Base-by-base conservation (phyloP, 2,797 vertebrate genomes). In the Zenarchopterus dispar region DNA sequence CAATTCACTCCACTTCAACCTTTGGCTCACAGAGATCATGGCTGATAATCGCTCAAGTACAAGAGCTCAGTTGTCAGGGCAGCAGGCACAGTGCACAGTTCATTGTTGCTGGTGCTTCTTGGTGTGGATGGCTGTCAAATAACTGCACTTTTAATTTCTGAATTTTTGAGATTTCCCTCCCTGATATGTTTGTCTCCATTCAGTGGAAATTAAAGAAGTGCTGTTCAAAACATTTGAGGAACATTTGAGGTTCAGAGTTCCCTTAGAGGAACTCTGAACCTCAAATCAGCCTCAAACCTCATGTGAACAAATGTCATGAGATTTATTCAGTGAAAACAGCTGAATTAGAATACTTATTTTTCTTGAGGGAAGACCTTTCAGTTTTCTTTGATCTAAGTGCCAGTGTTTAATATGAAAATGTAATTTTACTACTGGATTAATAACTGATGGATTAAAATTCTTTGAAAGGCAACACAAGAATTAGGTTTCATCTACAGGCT, bases 351-450 rank as follows among this genome's bases (percentile, higher is more conserved):
- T 4, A 21, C 51, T 21, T 1, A 0, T 2, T 52, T 62, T 19
- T 42, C 24, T n/a, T 44, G 13, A 5, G 4, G 11, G 26, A 6
- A 28, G 26, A 0, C 48, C 22, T 6, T 0, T 1, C 17, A 24
- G 4, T 22, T 58, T 19, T 47, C 15, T 33, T 44, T 47, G 52
- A 28, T 57, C 48, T 50, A 47, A 60, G 7, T 31, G 8, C 42
- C n/a, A 42, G 49, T 44, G 8, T 54, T 61, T 15, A 57, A 52
- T 68, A 73, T 50, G 58, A 4, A 66, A 39, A 73, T 77, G 43
- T 55, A 41, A 64, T 58, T 70, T 13, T 26, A 51, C 33, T 44
- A 33, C 31, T 60, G 21, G 1, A 6, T 46, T 9, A 19, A 4
- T 31, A 42, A 42, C 10, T 28, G 11, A 8, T 31, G 31, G 17